These are phyloP conservation scores for Parnassius glacialis DNA, from an alignment of 2,888 invertebrate genomes.

Conservation along the genomic window DNA sequence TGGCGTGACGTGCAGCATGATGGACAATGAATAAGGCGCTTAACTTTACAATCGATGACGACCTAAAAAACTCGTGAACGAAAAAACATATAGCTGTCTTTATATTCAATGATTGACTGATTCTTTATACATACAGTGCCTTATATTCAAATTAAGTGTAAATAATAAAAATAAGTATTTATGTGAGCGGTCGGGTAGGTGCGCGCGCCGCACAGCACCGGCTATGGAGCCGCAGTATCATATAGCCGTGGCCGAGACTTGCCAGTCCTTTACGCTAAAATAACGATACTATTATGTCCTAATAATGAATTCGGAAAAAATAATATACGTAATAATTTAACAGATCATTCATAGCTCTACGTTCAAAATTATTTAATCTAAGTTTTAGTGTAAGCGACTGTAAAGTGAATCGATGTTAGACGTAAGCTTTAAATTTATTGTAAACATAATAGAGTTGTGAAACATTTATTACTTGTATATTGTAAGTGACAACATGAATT, in stretches of 20 bases:
- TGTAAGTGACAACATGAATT: not conserved
- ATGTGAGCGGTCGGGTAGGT: slow-evolving; percentile 31
- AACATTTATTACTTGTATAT: not conserved
- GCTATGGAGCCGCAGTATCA: slow-evolving; percentile 4
- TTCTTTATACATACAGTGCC: slow-evolving; percentile 7
- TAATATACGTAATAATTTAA: not conserved
- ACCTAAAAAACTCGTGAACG: no score
- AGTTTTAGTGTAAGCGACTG: slow-evolving; percentile 6
- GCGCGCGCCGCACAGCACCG: not conserved
- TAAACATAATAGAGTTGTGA: slow-evolving; percentile 4
- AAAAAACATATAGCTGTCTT: not conserved
- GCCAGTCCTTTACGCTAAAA: slow-evolving; percentile 7
- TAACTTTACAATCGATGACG: no score
- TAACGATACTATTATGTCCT: not conserved
- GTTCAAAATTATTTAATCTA: not conserved
- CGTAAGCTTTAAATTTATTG: slow-evolving; percentile 2
- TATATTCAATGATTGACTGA: not conserved
- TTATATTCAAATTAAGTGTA: slow-evolving; percentile 38
- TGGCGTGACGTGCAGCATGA: no score
- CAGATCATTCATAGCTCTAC: not conserved
- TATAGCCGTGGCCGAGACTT: slow-evolving; percentile 1
- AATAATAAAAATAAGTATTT: slow-evolving; percentile 56
- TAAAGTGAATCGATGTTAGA: slow-evolving; percentile 9
- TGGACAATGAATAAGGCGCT: no score
- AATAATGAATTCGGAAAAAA: not conserved